phyloP scores from a whole-genome alignment of 2,113 vertebrate species.

The Pholis gunnellus region DNA sequence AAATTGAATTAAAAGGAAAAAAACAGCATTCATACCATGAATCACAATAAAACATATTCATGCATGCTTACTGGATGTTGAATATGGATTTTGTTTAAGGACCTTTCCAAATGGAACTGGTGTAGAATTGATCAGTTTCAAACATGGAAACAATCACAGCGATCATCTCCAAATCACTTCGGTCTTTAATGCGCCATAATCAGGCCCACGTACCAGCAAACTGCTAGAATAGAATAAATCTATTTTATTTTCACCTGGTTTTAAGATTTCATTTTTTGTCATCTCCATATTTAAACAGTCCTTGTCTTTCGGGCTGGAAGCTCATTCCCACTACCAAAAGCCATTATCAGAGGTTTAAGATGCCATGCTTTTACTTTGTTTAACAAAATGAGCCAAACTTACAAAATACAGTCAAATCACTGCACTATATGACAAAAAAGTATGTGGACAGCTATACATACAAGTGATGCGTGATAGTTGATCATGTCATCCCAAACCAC shows the following conservation, averaged over 20 bases:
- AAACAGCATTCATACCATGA: conserved; percentile 16
- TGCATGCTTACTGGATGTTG: conserved; percentile 26
- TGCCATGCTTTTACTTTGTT: background rate
- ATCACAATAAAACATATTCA: background rate
- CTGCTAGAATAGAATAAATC: background rate
- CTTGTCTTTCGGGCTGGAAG: background rate
- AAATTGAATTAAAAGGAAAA: conserved; percentile 3
- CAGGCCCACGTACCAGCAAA: background rate
- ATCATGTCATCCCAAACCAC: background rate
- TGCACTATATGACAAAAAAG: background rate
- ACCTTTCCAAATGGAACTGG: background rate
- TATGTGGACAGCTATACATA: background rate
- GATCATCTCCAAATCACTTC: background rate
- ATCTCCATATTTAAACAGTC: background rate
- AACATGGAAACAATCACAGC: conserved; percentile 4
- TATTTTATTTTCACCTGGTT: background rate
- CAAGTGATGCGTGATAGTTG: background rate
- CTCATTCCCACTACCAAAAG: background rate
- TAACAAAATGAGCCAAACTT: conserved; percentile 20
- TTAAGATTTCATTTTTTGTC: background rate
- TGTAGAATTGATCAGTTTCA: background rate
- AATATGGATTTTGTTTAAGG: background rate
- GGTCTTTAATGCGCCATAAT: background rate
- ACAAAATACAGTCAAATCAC: background rate
- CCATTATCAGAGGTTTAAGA: background rate